Evolutionary conservation across 2,888 invertebrate genomes (phyloP).

Genomic region (Leptinotarsa rubiginosa): DNA sequence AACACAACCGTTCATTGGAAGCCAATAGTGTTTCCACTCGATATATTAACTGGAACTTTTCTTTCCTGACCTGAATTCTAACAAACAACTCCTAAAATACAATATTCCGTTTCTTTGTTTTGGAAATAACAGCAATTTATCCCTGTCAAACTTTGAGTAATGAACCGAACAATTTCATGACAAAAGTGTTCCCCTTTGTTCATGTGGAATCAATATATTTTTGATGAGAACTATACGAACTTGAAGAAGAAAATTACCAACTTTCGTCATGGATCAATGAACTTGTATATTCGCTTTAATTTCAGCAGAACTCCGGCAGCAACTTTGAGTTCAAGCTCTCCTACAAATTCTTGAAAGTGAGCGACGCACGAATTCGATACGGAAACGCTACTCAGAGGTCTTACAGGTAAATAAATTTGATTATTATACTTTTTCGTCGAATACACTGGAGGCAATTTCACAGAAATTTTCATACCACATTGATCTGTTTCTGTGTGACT

Average conservation of each 20-base stretch:
- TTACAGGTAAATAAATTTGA: conserved; percentile 68
- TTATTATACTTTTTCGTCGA: background rate
- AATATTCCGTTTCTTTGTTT: background rate
- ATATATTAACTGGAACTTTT: background rate
- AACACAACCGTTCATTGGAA: background rate
- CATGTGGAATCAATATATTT: background rate
- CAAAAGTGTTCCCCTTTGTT: background rate
- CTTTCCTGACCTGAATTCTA: background rate
- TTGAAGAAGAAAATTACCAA: background rate
- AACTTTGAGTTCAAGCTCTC: conserved; percentile 87
- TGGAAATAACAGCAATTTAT: background rate
- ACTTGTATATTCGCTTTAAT: conserved; percentile 38
- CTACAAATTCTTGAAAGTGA: conserved; percentile 83
- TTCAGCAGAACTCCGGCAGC: conserved; percentile 77
- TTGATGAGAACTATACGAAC: background rate
- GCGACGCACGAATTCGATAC: conserved; percentile 82
- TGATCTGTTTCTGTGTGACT: too few relatives aligned
- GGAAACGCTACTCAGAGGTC: conserved; percentile 80
- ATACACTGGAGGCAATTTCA: background rate
- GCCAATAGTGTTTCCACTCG: background rate
- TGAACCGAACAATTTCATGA: conserved; percentile 2
- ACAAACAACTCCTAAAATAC: background rate
- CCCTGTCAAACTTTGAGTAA: conserved; percentile 13
- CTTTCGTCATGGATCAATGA: conserved; percentile 29
- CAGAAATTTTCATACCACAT: background rate